A percentile compares a stretch with the other conserved stretches of the same genome.
These are phyloP conservation scores for Synergus laeviventris DNA, from an alignment of 2,888 invertebrate species.

Conservation along the genomic window DNA sequence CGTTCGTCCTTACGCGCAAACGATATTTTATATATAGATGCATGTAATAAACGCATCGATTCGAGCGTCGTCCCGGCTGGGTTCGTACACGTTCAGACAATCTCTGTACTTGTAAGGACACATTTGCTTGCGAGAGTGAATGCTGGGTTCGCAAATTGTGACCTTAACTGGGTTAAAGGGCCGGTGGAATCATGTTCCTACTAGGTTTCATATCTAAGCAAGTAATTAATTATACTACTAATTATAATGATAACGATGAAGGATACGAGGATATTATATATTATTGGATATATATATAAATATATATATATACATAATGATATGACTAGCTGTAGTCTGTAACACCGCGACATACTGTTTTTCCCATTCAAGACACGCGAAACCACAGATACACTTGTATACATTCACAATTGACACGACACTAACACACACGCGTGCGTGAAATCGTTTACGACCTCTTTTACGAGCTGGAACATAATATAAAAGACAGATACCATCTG, in stretches of 20 bases:
- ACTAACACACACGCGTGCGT: slow-evolving; percentile 54
- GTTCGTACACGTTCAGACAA: neutral
- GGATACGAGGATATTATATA: slow-evolving; percentile 73
- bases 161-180: slow-evolving; percentile 67
- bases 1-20: neutral
- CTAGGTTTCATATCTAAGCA: slow-evolving; percentile 77
- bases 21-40: slow-evolving; percentile 21
- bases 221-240: slow-evolving; percentile 75
- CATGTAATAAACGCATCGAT: slow-evolving; percentile 20
- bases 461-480: slow-evolving; percentile 55
- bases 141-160: slow-evolving; percentile 50
- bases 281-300: slow-evolving; percentile 72
- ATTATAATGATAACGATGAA: slow-evolving; percentile 75
- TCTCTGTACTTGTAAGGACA: neutral
- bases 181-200: slow-evolving; percentile 76
- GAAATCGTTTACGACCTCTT: slow-evolving; percentile 55
- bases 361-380: slow-evolving; percentile 58
- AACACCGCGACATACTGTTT: slow-evolving; percentile 68
- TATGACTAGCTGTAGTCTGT: slow-evolving; percentile 72
- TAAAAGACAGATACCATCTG: slow-evolving; percentile 28
- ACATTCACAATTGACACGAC: slow-evolving; percentile 56
- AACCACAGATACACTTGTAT: slow-evolving; percentile 58
- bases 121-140: neutral
- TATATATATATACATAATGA: slow-evolving; percentile 66
- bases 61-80: slow-evolving; percentile 16